Base-by-base conservation (phyloP, 2,113 vertebrate genomes). In the Dipodomys spectabilis region DNA sequence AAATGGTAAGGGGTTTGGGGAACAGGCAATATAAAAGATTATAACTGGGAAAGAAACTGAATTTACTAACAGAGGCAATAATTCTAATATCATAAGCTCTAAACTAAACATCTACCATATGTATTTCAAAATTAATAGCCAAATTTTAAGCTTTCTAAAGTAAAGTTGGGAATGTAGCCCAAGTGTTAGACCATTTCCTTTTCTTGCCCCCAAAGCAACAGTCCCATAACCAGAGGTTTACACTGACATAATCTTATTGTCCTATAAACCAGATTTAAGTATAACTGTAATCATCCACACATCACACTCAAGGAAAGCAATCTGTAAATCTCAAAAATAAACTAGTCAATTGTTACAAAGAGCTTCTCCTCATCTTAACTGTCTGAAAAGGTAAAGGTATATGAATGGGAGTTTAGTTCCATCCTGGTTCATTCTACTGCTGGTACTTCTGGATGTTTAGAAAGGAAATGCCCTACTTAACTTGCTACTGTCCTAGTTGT, bases 391-490 rank as follows among this genome's bases (percentile, higher is more conserved):
- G 22, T 85, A 60, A 85, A 15, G 5, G 0, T 62, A 1, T 2
- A 64, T 35, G 22, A 30, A 6, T 18, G 39, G 32, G 79, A 28
- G 68, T 62, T 86, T 64, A 82, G 10, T 64, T 86, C 18, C 44
- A 60, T 28, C 83, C 11, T 19, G 6, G 72, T 15, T 96, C 35
- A 82, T 28, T 25, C 67, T 67, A 94, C 39, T n/a, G 30, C 25
- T 81, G 60, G 44, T 45, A 2, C 22, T 57, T 65, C 57, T 83
- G 49, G 16, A 39, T n/a, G 45, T 39, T 87, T 88, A 89, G 81
- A 90, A 92, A 79, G n/a, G 39, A 89, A 88, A 93, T 94, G 80
- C 25, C 93, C 93, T 93, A 95, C 75, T 95, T 96, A 95, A 53
- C 6, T 72, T 91, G 74, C 13, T 75, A 75, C 77, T 94, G 87